phyloP scores from a whole-genome alignment of 2,797 vertebrate genomes.

The Sphenopsis melanotis region DNA sequence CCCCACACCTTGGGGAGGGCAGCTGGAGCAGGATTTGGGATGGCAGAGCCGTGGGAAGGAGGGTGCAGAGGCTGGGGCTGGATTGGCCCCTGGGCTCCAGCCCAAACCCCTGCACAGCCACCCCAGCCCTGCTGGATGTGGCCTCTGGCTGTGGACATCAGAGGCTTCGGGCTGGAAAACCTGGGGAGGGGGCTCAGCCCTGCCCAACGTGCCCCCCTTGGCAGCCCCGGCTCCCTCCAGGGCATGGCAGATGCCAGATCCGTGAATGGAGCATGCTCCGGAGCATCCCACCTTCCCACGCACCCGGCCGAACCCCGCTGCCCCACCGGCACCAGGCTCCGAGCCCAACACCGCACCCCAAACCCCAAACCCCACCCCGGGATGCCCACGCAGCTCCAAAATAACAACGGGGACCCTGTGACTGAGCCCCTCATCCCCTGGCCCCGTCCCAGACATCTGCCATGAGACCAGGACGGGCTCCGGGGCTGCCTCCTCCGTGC shows the following conservation, averaged over 20 bases:
- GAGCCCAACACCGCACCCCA: neutral
- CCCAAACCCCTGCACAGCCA: neutral
- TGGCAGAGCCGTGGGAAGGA: neutral
- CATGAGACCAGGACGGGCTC: fast-evolving
- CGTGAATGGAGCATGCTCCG: fast-evolving
- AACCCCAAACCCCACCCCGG: neutral
- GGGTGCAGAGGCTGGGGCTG: neutral
- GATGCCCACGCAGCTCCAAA: neutral
- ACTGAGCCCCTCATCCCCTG: neutral
- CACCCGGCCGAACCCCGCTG: neutral
- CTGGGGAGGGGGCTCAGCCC: neutral
- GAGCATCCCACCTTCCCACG: neutral
- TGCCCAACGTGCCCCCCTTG: fast-evolving
- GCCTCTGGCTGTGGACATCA: fast-evolving
- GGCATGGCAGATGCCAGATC: neutral
- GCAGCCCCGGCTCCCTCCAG: neutral
- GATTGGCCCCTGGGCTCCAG: neutral
- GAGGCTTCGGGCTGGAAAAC: neutral
- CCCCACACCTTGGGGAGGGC: fast-evolving
- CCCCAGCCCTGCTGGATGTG: neutral
- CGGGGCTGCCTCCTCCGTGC: neutral
- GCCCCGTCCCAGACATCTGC: neutral
- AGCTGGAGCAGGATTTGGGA: neutral
- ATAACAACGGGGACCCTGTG: neutral
- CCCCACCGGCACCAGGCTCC: neutral